Evolutionary conservation across 1,140 invertebrate genomes (phyloP).

Genomic region (Drusus annulatus): DNA sequence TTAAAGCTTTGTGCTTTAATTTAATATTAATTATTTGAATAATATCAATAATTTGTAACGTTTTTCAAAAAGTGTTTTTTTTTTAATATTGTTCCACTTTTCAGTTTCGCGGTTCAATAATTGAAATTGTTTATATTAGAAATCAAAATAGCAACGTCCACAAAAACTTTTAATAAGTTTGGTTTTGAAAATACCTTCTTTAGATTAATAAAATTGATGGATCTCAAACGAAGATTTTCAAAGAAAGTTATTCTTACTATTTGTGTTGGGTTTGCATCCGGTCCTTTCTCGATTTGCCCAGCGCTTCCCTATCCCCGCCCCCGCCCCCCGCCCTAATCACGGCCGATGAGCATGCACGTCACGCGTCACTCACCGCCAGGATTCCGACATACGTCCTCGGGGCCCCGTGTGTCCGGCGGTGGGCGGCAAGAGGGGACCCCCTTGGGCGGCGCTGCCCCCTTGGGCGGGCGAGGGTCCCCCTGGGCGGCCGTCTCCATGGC

Average conservation of each 20-base stretch:
- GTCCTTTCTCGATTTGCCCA: background rate
- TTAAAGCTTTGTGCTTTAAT: too few species aligned
- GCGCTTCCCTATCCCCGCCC: background rate
- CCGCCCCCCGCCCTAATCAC: conserved; percentile 52
- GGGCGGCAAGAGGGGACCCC: conserved; percentile 1
- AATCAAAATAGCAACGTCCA: too few species aligned
- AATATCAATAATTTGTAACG: too few species aligned
- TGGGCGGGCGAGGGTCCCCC: background rate
- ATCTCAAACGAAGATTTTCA: too few species aligned
- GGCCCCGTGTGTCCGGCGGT: conserved; percentile 20
- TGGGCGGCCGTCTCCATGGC: conserved; percentile 23
- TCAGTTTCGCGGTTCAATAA: too few species aligned
- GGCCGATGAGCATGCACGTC: conserved; percentile 58
- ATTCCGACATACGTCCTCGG: conserved; percentile 51
- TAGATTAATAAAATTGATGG: too few species aligned
- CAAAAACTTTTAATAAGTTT: too few species aligned
- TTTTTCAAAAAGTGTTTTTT: too few species aligned
- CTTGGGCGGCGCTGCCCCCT: background rate
- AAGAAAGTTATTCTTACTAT: background rate
- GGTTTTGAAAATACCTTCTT: too few species aligned
- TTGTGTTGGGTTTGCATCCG: conserved; percentile 28
- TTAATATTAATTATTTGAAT: too few species aligned
- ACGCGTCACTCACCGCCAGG: conserved; percentile 59
- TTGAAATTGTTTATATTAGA: too few species aligned
- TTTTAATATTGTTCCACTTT: too few species aligned